A percentile compares a stretch with the other conserved stretches of the same genome.
Conservation (phyloP, 1,140 invertebrate genomes). For the Dendroctonus ponderosae region DNA sequence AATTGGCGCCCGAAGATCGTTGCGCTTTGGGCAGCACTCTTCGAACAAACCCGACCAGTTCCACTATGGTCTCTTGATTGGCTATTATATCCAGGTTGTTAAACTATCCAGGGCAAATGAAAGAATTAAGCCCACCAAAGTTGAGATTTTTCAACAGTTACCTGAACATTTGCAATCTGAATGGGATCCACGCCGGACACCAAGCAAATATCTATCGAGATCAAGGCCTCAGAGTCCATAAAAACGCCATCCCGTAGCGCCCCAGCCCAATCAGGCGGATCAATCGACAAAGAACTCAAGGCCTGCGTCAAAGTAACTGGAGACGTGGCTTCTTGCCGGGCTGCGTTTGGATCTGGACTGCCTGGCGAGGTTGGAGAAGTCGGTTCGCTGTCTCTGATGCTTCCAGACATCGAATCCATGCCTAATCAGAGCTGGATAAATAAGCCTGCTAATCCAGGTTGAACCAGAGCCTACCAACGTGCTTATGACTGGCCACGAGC, state of each 20-base stretch:
- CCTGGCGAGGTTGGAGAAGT: slow-evolving; percentile 80
- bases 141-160: slow-evolving; percentile 6
- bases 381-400: slow-evolving; percentile 85
- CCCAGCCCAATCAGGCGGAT: slow-evolving; percentile 36
- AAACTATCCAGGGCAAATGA: slow-evolving; percentile 54
- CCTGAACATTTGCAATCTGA: slow-evolving; percentile 77
- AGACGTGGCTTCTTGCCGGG: slow-evolving; percentile 53
- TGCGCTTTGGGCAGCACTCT: slow-evolving; percentile 64
- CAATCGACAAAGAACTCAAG: slow-evolving; percentile 48
- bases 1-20: slow-evolving; percentile 41
- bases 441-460: neutral
- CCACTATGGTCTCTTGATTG: slow-evolving; percentile 93
- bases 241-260: slow-evolving; percentile 17
- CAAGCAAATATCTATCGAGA: slow-evolving; percentile 76
- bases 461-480: slow-evolving; percentile 62
- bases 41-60: slow-evolving; percentile 83
- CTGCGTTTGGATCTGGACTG: slow-evolving; percentile 57
- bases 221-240: slow-evolving; percentile 76
- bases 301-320: slow-evolving; percentile 62
- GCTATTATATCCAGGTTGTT: slow-evolving; percentile 96
- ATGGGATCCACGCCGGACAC: slow-evolving; percentile 68
- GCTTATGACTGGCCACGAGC: slow-evolving; percentile 89
- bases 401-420: slow-evolving; percentile 92
- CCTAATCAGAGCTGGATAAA: slow-evolving; percentile 42
- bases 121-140: neutral